Conservation (phyloP, 2,888 invertebrate species). For the Acrobasis consociella region DNA sequence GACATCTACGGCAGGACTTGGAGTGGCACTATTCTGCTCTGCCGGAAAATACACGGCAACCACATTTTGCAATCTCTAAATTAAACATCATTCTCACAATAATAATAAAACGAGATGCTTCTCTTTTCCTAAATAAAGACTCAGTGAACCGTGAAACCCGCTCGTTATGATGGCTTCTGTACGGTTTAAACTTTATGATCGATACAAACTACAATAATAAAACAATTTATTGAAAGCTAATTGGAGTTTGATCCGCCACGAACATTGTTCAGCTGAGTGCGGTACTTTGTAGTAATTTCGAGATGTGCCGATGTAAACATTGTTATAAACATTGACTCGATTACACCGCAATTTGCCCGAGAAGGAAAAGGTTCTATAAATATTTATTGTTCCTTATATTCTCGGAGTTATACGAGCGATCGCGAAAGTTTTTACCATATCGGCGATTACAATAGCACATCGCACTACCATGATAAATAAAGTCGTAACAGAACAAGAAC, state of each 20-base stretch:
- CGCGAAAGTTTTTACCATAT: conserved; percentile 59
- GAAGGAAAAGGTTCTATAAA: conserved; percentile 74
- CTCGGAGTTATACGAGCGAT: conserved; percentile 60
- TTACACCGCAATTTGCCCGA: conserved; percentile 73
- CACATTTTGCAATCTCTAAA: too few relatives aligned
- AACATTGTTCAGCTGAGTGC: conserved; percentile 53
- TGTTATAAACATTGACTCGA: conserved; percentile 69
- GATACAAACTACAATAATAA: conserved; percentile 61
- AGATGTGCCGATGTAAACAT: conserved; percentile 53
- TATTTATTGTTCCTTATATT: conserved; percentile 71
- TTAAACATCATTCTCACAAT: too few relatives aligned
- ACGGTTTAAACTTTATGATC: conserved; percentile 54
- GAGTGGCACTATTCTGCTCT: too few relatives aligned
- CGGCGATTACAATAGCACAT: conserved; percentile 52
- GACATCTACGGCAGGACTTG: too few relatives aligned
- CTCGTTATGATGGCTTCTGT: conserved; percentile 26
- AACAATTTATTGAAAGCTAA: conserved; percentile 68
- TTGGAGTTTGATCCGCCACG: conserved; percentile 64
- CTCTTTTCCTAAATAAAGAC: background rate
- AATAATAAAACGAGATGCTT: too few relatives aligned
- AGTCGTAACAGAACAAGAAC: background rate
- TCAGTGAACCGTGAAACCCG: background rate
- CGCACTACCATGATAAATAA: conserved; percentile 33
- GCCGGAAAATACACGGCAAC: too few relatives aligned
- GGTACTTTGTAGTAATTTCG: conserved; percentile 55